Evolutionary conservation across 2,113 vertebrate species (phyloP).

Genomic region (Forbesichthys agassizii): DNA sequence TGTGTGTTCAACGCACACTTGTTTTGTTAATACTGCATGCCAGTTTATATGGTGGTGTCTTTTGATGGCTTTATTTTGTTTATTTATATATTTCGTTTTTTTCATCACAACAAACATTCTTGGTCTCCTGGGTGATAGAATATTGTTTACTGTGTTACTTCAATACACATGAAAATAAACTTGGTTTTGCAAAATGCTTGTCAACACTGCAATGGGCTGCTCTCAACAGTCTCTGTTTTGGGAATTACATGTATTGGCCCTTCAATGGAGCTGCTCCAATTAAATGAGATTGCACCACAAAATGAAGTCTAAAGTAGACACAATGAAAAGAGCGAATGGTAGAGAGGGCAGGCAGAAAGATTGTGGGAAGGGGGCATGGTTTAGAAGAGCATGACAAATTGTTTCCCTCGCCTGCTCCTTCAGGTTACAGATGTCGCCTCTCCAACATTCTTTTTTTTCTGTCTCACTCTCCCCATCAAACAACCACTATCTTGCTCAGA

Average conservation of each 20-base stretch:
- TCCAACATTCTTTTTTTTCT: neutral
- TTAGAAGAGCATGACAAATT: constrained; percentile 30
- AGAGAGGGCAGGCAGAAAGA: neutral
- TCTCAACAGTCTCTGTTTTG: neutral
- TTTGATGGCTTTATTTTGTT: no score
- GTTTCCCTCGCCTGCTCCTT: constrained; percentile 25
- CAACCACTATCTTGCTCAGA: neutral
- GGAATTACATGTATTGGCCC: neutral
- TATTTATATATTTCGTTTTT: no score
- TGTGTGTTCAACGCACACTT: no score
- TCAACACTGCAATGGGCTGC: neutral
- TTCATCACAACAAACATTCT: no score
- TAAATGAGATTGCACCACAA: neutral
- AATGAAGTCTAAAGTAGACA: neutral
- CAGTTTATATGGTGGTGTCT: no score
- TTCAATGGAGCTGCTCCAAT: neutral
- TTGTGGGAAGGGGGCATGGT: constrained; percentile 2
- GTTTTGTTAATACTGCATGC: no score
- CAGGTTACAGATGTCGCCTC: constrained; percentile 1
- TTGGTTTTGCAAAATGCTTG: neutral
- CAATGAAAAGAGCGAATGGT: neutral
- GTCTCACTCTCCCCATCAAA: neutral
- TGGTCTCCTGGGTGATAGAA: no score
- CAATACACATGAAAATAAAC: neutral
- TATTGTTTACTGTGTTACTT: no score